A percentile compares a stretch with the other conserved stretches of the same genome.
Conservation (phyloP, 2,888 invertebrate species). For the Diloba caeruleocephala region DNA sequence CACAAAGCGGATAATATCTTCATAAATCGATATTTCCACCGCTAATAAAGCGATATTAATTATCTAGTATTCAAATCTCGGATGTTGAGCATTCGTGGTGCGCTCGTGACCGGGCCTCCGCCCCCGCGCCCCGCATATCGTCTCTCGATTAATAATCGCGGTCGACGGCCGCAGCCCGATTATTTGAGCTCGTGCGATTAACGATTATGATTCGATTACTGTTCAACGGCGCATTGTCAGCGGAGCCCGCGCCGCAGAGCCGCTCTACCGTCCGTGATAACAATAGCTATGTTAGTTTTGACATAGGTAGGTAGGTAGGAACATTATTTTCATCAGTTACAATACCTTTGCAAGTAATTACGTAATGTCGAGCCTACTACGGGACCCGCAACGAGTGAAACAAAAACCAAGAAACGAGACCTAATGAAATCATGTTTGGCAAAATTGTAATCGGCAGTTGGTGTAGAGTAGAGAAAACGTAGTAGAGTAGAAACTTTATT, state of each 20-base stretch:
- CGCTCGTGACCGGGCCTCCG: slow-evolving; percentile 74
- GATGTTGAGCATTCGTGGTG: slow-evolving; percentile 75
- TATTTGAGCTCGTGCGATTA: slow-evolving; percentile 70
- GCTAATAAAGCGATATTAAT: slow-evolving; percentile 89
- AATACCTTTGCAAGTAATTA: no score
- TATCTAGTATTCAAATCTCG: slow-evolving; percentile 88
- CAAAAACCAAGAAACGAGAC: no score
- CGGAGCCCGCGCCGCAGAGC: slow-evolving; percentile 22
- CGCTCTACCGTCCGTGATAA: slow-evolving; percentile 9
- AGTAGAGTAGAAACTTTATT: no score
- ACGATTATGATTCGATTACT: slow-evolving; percentile 74
- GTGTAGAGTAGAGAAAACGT: no score
- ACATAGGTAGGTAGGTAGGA: neutral
- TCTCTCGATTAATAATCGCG: slow-evolving; percentile 60
- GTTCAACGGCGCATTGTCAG: slow-evolving; percentile 53
- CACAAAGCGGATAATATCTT: slow-evolving; percentile 84
- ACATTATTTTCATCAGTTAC: slow-evolving; percentile 2
- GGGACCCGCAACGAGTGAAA: no score
- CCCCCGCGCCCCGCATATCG: slow-evolving; percentile 51
- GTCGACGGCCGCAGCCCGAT: slow-evolving; percentile 67
- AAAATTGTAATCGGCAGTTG: no score
- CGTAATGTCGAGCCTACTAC: no score
- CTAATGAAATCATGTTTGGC: no score
- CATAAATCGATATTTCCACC: slow-evolving; percentile 84
- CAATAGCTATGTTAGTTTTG: slow-evolving; percentile 19